Base-by-base conservation (phyloP, 1,140 invertebrate species). In the Schlechtendalia chinensis region DNA sequence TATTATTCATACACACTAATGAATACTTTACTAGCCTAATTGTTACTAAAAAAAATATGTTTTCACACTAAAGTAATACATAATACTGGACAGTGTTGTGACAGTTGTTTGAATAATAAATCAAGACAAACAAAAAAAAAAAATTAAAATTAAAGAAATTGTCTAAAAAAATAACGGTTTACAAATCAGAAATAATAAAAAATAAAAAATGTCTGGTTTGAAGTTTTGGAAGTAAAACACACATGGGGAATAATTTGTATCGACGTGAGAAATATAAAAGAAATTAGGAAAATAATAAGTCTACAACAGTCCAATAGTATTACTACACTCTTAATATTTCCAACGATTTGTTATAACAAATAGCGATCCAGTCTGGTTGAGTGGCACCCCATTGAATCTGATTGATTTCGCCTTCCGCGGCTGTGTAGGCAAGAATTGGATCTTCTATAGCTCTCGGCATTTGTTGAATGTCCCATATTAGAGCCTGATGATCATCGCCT, bases 361-460 rank as follows among this genome's bases (percentile, higher is more conserved):
- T 99, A 27, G 97, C 96, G 84, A 99, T 99, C 98, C 98, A 99
- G 86, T 99, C 98, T 5, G 97, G 97, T 85, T 99, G 97, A 0
- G 97, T 98, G n/a, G 96, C 96, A 5, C 97, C 97, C 98, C 98
- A 99, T 86, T 99, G 97, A 83, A 99, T 98, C 87, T 99, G 97
- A 89, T 99, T 99, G 82, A 99, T 97, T 89, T 99, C 98, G 58
- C 97, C 97, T 87, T 97, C 96, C 17, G 96, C 96, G 27, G 96
- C 96, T 12, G 96, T 98, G 87, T 99, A 99, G 0, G 98, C 98
- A 27, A 99, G 89, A 84, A 99, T 99, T 24, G 98, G 98, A 89
- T 99, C 97, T 87, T 99, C 97, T 82, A 99, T 98, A n/a, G 97
- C 96, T 83, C 97, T 89, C 39, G 97, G 97, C 96, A 99, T 98